Conservation (phyloP, 2,888 invertebrate species). For the Hydropsyche betteni region DNA sequence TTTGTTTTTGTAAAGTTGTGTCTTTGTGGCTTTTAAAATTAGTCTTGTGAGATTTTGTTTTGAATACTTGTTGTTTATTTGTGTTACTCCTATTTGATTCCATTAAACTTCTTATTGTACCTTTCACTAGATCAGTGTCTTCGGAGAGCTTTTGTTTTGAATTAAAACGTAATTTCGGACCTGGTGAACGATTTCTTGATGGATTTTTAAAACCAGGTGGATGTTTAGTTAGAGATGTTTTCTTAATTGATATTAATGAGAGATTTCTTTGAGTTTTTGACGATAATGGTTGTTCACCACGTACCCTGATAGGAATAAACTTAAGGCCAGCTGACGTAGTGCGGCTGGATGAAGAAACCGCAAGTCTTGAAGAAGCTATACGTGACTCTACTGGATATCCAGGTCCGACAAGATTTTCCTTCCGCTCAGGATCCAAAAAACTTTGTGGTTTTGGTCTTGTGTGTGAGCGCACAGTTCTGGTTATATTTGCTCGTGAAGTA, state of each 20-base stretch:
- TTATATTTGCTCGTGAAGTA: constrained; percentile 36
- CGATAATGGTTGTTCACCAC: constrained; percentile 42
- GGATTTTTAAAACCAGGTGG: constrained; percentile 37
- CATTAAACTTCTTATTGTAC: constrained; percentile 39
- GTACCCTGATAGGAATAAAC: constrained; percentile 38
- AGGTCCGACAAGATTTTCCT: constrained; percentile 44
- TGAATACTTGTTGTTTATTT: constrained; percentile 26
- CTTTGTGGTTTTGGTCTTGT: constrained; percentile 29
- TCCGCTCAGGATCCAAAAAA: constrained; percentile 46
- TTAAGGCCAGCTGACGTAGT: constrained; percentile 34
- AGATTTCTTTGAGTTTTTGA: constrained; percentile 48
- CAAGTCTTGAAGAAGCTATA: constrained; percentile 25
- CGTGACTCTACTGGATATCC: constrained; percentile 38
- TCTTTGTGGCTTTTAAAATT: constrained; percentile 44
- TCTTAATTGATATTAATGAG: constrained; percentile 48
- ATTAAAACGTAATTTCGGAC: constrained; percentile 37
- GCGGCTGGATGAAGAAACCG: constrained; percentile 30
- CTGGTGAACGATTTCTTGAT: constrained; percentile 41
- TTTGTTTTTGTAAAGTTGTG: constrained; percentile 24
- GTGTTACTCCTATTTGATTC: constrained; percentile 46
- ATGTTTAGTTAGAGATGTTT: constrained; percentile 44
- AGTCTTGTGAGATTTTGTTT: constrained; percentile 29
- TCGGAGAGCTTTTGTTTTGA: constrained; percentile 36
- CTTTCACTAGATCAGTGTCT: constrained; percentile 35
- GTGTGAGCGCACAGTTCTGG: constrained; percentile 23